Conservation (phyloP, 2,888 invertebrate species). For the Pilophorus perplexus region DNA sequence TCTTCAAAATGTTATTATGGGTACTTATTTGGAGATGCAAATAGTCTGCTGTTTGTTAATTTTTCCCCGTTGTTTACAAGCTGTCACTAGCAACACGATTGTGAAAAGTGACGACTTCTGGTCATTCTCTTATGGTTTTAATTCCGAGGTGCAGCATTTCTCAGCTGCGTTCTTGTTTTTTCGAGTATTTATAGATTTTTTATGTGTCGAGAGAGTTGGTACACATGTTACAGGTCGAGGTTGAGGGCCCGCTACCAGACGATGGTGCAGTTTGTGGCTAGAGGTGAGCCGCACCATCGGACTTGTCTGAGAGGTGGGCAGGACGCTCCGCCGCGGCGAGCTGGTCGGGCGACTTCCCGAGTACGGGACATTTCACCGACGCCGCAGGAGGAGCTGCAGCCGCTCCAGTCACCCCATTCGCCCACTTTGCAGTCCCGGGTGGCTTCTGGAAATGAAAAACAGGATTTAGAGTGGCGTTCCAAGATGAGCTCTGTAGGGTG, state of each 20-base stretch:
- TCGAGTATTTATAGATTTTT: neutral
- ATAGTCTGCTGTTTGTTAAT: no score
- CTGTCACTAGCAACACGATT: no score
- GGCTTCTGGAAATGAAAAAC: slow-evolving; percentile 51
- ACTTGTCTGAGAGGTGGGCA: slow-evolving; percentile 83
- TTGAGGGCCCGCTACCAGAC: slow-evolving; percentile 30
- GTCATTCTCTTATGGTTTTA: no score
- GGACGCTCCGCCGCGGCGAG: slow-evolving; percentile 73
- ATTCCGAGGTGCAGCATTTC: no score
- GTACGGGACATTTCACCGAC: slow-evolving; percentile 83
- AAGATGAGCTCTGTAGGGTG: no score
- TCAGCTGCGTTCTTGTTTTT: no score
- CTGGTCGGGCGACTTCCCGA: slow-evolving; percentile 72
- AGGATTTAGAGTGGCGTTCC: no score
- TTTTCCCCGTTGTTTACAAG: no score
- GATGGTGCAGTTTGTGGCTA: slow-evolving; percentile 40
- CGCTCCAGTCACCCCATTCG: slow-evolving; percentile 83
- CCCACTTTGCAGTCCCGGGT: slow-evolving; percentile 77
- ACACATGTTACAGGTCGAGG: slow-evolving; percentile 6
- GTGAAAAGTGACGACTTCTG: no score
- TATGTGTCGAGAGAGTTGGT: no score
- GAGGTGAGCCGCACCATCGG: slow-evolving; percentile 72
- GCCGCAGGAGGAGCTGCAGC: slow-evolving; percentile 84
- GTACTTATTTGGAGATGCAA: no score
- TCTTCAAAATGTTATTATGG: no score